These are phyloP conservation scores for Schizothorax lantsangensis DNA, from an alignment of 2,797 vertebrate species.

Conservation along the genomic window DNA sequence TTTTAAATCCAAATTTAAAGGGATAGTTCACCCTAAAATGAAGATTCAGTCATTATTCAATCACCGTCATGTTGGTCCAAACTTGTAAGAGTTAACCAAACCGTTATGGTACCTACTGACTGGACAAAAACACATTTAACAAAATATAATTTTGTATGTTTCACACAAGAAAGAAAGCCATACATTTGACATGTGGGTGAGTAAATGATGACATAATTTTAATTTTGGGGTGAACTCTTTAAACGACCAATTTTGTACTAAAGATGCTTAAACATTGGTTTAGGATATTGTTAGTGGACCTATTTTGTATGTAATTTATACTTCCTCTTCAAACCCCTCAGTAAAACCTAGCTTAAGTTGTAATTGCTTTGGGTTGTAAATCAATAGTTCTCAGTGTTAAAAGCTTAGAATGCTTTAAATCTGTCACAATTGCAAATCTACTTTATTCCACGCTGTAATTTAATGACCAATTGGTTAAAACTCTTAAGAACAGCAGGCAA, in stretches of 20 bases:
- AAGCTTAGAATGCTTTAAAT: slow-evolving; percentile 12
- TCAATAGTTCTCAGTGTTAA: background rate
- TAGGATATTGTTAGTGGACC: background rate
- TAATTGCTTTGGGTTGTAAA: slow-evolving; percentile 7
- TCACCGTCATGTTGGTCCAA: too few species aligned
- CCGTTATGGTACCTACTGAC: background rate
- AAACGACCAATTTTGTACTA: too few species aligned
- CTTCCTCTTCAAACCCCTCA: background rate
- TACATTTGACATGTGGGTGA: too few species aligned
- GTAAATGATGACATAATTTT: background rate
- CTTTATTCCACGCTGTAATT: background rate
- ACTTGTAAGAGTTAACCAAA: too few species aligned
- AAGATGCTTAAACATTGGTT: background rate
- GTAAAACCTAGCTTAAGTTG: background rate
- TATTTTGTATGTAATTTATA: background rate
- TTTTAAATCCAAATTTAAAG: too few species aligned
- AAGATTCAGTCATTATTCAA: too few species aligned
- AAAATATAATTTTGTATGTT: background rate
- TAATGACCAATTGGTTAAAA: slow-evolving; percentile 24
- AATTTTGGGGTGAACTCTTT: background rate
- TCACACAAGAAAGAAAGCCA: background rate
- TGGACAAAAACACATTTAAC: background rate
- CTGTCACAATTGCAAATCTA: background rate
- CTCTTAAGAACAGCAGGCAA: slow-evolving; percentile 30
- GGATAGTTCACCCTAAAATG: too few species aligned